These are phyloP conservation scores for Lamproptera curius DNA, from an alignment of 2,888 invertebrate genomes.

Conservation along the genomic window DNA sequence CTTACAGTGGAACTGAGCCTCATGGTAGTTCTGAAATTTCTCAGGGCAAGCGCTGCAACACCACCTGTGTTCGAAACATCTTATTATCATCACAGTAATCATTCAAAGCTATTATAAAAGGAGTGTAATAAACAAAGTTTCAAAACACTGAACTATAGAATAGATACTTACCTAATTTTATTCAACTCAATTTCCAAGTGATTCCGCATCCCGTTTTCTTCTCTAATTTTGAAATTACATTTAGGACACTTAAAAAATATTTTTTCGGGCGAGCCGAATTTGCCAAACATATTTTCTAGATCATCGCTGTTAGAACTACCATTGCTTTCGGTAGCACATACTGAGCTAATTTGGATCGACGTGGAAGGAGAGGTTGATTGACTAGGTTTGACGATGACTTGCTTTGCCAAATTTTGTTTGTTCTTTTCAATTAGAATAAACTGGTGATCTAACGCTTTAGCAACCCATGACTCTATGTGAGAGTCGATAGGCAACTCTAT, in stretches of 20 bases:
- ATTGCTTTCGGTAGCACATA: not conserved
- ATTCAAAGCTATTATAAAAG: too few species aligned
- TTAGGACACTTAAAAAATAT: slow-evolving; percentile 54
- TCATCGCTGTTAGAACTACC: slow-evolving; percentile 29
- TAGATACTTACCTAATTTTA: slow-evolving; percentile 52
- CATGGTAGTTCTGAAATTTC: slow-evolving; percentile 57
- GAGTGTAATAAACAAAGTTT: too few species aligned
- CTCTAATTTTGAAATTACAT: slow-evolving; percentile 39
- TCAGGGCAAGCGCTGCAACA: slow-evolving; percentile 50
- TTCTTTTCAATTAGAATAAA: slow-evolving; percentile 40
- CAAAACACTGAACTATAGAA: too few species aligned
- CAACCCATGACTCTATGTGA: slow-evolving; percentile 76
- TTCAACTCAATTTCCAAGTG: slow-evolving; percentile 61
- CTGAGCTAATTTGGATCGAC: not conserved
- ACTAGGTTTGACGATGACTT: slow-evolving; percentile 35
- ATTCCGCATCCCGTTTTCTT: slow-evolving; percentile 46
- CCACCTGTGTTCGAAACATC: too few species aligned
- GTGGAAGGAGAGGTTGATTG: slow-evolving; percentile 22
- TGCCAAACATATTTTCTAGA: slow-evolving; percentile 50
- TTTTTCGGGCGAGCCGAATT: slow-evolving; percentile 42
- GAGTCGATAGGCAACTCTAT: slow-evolving; percentile 57
- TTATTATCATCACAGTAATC: too few species aligned
- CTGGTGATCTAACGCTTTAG: slow-evolving; percentile 50
- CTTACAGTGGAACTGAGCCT: slow-evolving; percentile 62
- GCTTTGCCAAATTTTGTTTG: slow-evolving; percentile 42